Conservation (phyloP, 2,888 invertebrate genomes). For the Smittia sp. region DNA sequence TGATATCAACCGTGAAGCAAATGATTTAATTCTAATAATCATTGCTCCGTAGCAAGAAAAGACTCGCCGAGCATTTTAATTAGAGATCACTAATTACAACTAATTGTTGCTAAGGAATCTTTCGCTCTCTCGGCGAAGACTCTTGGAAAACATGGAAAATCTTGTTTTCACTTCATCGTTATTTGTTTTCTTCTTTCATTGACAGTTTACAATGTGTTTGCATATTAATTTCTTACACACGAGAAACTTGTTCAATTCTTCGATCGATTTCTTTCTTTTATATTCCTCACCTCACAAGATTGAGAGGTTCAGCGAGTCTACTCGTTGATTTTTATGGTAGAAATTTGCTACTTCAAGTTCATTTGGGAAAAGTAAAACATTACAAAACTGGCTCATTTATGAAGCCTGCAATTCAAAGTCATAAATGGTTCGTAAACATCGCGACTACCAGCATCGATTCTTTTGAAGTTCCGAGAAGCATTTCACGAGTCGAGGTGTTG, state of each 20-base stretch:
- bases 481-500: neutral
- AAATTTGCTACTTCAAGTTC: neutral
- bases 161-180: constrained; percentile 37
- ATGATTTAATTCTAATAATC: neutral
- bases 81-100: constrained; percentile 15
- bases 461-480: neutral
- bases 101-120: constrained; percentile 31
- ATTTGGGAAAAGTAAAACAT: too few relatives aligned
- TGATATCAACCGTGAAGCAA: neutral
- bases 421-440: neutral
- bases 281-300: neutral
- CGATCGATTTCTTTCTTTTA: too few relatives aligned
- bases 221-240: constrained; percentile 12
- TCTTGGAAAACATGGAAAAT: constrained; percentile 28
- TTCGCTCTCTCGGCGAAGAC: neutral
- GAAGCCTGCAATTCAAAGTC: neutral
- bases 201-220: constrained; percentile 21
- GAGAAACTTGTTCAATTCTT: neutral
- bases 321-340: neutral
- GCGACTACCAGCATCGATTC: neutral
- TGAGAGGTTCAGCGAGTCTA: neutral
- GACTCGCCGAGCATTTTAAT: constrained; percentile 11
- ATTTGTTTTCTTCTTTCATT: constrained; percentile 18
- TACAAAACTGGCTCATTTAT: neutral
- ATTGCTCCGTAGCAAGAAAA: neutral